These are phyloP conservation scores for Brachyhypopomus occidentalis DNA, from an alignment of 2,113 vertebrate genomes.

Conservation along the genomic window DNA sequence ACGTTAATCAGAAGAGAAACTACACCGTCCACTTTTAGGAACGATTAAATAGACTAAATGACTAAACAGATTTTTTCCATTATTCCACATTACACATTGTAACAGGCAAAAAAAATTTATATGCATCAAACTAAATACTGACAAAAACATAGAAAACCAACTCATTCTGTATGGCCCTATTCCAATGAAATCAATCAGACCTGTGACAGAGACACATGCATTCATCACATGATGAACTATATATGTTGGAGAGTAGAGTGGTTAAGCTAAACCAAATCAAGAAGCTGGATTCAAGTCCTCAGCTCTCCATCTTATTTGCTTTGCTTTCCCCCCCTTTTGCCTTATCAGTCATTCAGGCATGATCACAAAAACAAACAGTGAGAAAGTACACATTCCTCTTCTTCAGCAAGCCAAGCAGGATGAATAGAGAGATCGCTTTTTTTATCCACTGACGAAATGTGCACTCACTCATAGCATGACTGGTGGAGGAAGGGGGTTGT, in stretches of 20 bases:
- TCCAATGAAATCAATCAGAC: too few relatives aligned
- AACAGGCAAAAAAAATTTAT: slow-evolving; percentile 25
- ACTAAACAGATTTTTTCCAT: slow-evolving; percentile 25
- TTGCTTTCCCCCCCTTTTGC: slow-evolving; percentile 1
- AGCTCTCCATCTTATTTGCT: slow-evolving; percentile 4
- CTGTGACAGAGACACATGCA: too few relatives aligned
- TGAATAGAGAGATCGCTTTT: neutral
- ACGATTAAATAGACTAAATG: slow-evolving; percentile 32
- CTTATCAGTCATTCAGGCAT: slow-evolving; percentile 45
- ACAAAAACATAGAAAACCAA: slow-evolving; percentile 24
- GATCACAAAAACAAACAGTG: slow-evolving; percentile 51
- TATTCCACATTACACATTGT: neutral
- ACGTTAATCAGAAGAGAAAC: neutral
- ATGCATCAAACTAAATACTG: slow-evolving; percentile 33
- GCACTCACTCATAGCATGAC: slow-evolving; percentile 31
- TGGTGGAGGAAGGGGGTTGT: neutral
- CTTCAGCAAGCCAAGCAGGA: slow-evolving; percentile 22
- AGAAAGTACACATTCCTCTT: slow-evolving; percentile 33
- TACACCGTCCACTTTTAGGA: slow-evolving; percentile 9
- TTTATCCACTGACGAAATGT: slow-evolving; percentile 32
- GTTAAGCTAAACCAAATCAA: neutral
- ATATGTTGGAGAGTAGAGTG: too few relatives aligned
- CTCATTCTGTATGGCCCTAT: neutral
- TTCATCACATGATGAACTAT: too few relatives aligned
- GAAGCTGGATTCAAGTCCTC: neutral